Evolutionary conservation across 1,140 invertebrate genomes (phyloP).

Genomic region (Trichoplusia ni): DNA sequence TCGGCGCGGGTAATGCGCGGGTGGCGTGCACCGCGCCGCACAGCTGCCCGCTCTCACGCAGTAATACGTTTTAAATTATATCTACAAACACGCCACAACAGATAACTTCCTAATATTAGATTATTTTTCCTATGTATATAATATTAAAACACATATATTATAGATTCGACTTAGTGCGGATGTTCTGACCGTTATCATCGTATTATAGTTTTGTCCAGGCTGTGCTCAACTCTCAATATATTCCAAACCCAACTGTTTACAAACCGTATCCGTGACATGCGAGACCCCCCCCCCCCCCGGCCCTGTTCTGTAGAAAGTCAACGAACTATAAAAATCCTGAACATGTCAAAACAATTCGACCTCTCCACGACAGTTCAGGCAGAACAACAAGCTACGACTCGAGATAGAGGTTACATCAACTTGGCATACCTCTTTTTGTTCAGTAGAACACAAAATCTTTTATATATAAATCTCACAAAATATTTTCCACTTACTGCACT

Average conservation of each 20-base stretch:
- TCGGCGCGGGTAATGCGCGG: not conserved
- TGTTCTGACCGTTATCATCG: too few species aligned
- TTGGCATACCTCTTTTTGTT: too few species aligned
- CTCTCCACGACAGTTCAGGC: not conserved
- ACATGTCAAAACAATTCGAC: conserved; percentile 5
- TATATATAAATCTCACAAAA: too few species aligned
- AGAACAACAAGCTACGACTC: not conserved
- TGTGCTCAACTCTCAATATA: not conserved
- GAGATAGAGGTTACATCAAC: not conserved
- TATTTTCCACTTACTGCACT: too few species aligned
- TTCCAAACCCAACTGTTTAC: not conserved
- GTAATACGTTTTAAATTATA: conserved; percentile 15
- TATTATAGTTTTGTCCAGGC: too few species aligned
- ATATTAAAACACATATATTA: too few species aligned
- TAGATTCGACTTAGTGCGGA: too few species aligned
- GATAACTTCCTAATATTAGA: too few species aligned
- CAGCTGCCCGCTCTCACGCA: conserved; percentile 10
- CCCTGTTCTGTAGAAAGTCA: not conserved
- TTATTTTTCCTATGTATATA: too few species aligned
- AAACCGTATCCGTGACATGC: not conserved
- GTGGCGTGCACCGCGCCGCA: not conserved
- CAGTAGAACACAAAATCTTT: too few species aligned
- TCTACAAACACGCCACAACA: not conserved
- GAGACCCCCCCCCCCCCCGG: not conserved
- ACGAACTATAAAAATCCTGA: not conserved